Evolutionary conservation across 2,888 invertebrate species (phyloP).

Genomic region (Athripsodes cinereus): DNA sequence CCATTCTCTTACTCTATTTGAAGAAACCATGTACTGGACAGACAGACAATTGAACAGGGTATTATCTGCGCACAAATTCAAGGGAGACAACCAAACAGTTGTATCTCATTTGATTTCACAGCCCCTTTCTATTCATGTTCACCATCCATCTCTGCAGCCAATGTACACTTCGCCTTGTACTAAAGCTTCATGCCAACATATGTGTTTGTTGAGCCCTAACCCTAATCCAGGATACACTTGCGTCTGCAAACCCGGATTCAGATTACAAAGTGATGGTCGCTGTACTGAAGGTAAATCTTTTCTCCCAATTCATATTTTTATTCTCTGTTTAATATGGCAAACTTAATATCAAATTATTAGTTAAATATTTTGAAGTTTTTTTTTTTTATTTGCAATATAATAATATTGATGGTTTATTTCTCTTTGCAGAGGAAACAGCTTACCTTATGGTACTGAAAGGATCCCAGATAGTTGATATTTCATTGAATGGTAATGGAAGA

Average conservation of each 20-base stretch:
- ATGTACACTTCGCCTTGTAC: constrained; percentile 70
- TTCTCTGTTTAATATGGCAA: too few species aligned
- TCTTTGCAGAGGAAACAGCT: constrained; percentile 66
- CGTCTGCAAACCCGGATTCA: constrained; percentile 86
- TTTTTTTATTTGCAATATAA: background rate
- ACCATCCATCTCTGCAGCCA: constrained; percentile 92
- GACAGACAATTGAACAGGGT: constrained; percentile 90
- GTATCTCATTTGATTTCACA: constrained; percentile 92
- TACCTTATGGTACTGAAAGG: constrained; percentile 88
- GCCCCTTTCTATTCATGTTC: constrained; percentile 91
- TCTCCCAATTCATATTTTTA: too few species aligned
- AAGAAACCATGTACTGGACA: constrained; percentile 95
- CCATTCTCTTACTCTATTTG: constrained; percentile 90
- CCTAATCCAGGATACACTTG: constrained; percentile 69
- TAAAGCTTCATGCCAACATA: constrained; percentile 72
- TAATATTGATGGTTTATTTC: constrained; percentile 5
- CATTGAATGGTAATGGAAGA: constrained; percentile 67
- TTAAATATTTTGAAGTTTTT: too few species aligned
- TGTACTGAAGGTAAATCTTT: constrained; percentile 59
- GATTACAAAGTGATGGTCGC: constrained; percentile 58
- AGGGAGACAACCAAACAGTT: constrained; percentile 86
- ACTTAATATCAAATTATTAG: too few species aligned
- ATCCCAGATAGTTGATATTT: constrained; percentile 81
- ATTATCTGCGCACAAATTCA: constrained; percentile 85
- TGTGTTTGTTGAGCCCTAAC: constrained; percentile 85